Evolutionary conservation across 2,888 invertebrate genomes (phyloP).

Genomic region (Nasonovia ribisnigri): DNA sequence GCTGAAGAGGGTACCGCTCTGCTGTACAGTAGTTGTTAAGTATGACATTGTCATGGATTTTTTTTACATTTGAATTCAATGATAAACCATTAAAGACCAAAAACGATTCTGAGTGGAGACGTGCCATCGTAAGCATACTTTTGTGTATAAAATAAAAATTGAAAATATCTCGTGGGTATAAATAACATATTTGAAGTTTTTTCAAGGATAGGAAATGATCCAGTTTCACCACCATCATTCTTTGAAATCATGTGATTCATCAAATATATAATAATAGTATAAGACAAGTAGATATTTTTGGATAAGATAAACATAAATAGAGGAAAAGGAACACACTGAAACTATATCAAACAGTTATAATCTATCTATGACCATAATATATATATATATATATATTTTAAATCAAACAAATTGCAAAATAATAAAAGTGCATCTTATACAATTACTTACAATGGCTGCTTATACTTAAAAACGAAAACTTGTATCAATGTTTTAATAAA

Average conservation of each 20-base stretch:
- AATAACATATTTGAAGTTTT: too few species aligned
- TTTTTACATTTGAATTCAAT: too few species aligned
- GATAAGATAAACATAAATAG: not conserved
- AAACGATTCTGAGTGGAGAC: too few species aligned
- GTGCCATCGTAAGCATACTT: too few species aligned
- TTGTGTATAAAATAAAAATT: too few species aligned
- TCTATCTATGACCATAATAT: slow-evolving; percentile 44
- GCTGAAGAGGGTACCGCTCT: too few species aligned
- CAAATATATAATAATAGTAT: not conserved
- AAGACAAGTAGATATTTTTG: not conserved
- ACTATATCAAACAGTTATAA: slow-evolving; percentile 16
- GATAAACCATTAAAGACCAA: too few species aligned
- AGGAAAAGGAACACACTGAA: slow-evolving; percentile 9
- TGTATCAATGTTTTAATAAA: slow-evolving; percentile 55
- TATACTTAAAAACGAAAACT: slow-evolving; percentile 55
- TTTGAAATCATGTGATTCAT: not conserved
- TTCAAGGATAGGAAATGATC: too few species aligned
- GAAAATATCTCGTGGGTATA: too few species aligned
- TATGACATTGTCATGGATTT: too few species aligned
- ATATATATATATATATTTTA: slow-evolving; percentile 56
- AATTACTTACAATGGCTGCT: slow-evolving; percentile 62
- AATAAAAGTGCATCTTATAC: slow-evolving; percentile 62
- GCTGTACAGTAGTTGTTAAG: too few species aligned
- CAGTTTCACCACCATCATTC: too few species aligned
- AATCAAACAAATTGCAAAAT: slow-evolving; percentile 64